Conservation (phyloP, 2,888 invertebrate species). For the Sphecodes monilicornis region DNA sequence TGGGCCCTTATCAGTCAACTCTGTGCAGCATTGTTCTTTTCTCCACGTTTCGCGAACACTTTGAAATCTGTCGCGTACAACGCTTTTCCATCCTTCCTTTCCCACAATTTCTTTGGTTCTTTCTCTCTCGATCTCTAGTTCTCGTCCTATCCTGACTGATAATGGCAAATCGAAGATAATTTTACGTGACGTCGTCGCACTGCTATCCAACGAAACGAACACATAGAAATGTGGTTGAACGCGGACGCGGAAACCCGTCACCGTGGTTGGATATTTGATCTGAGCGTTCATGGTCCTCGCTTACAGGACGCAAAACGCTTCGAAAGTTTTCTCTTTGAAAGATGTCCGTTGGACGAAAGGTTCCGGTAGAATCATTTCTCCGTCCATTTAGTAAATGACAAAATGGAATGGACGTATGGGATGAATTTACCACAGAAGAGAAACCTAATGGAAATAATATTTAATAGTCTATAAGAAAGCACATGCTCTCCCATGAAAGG, state of each 20-base stretch:
- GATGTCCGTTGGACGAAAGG: not conserved
- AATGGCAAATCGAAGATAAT: slow-evolving; percentile 72
- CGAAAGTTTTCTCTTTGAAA: not conserved
- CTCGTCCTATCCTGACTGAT: slow-evolving; percentile 21
- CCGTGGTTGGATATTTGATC: slow-evolving; percentile 52
- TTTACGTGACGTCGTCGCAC: slow-evolving; percentile 63
- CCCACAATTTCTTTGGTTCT: not conserved
- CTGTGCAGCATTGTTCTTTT: slow-evolving; percentile 56
- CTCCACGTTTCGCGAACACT: slow-evolving; percentile 55
- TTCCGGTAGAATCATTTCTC: not conserved
- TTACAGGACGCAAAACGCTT: not conserved
- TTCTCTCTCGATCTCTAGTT: slow-evolving; percentile 17
- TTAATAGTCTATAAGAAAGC: no score
- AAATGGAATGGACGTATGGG: not conserved
- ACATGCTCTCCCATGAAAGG: no score
- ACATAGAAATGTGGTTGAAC: slow-evolving; percentile 60
- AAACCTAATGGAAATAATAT: not conserved
- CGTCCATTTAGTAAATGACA: not conserved
- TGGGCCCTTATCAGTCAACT: slow-evolving; percentile 59
- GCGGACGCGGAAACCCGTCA: slow-evolving; percentile 33
- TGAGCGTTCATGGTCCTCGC: slow-evolving; percentile 9
- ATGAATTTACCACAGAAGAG: not conserved
- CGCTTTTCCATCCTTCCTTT: slow-evolving; percentile 24
- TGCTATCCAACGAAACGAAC: slow-evolving; percentile 48
- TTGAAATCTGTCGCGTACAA: slow-evolving; percentile 65